Evolutionary conservation across 2,888 invertebrate genomes (phyloP), one percentile per base, ranked within the genome.

Genomic region (Platycheirus albimanus): DNA sequence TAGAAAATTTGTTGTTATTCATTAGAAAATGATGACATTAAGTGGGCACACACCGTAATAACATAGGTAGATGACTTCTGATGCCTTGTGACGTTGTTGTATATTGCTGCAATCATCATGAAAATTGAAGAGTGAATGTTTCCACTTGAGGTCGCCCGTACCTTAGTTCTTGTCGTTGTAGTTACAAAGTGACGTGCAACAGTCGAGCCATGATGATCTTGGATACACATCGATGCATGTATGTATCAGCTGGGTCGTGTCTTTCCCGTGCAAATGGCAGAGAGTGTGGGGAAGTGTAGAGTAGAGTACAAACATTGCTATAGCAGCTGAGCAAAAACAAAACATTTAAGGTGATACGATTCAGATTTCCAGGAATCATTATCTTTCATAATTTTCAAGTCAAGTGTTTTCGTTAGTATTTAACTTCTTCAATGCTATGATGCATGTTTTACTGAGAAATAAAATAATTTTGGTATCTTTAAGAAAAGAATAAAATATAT

Each of bases 101-200:
- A 45, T 69, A 41, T 30, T 66, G 69, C 28, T 24, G 54, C 19
- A 33, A 78, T 54, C 58, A 74, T 79, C 24, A 24, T n/a, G n/a
- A n/a, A n/a, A n/a, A n/a, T n/a, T n/a, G 76, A 76, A 52, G 77
- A 71, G 81, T 77, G 67, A 81, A 81, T 67, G 81, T 72, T 77
- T 81, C 77, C 54, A 81, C 81, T 81, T 81, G 66, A 81, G 19
- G 61, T 61, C 61, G 45, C 56, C 28, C 58, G 58, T 67, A 61
- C 41, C 17, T 61, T 75, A 38, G n/a, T 64, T 28, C 24, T 24
- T 52, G 41, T 75, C 52, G n/a, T 64, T 38, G 17, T 28, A 41
- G 47, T 8, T 76, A 51, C 15, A n/a, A n/a, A n/a, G n/a, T 78
- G 64, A 61, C 58, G 70, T n/a, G n/a, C 30, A 28, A 64, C 64